These are phyloP conservation scores for Acanthurus tractus DNA, from an alignment of 2,797 vertebrate species.

Conservation along the genomic window DNA sequence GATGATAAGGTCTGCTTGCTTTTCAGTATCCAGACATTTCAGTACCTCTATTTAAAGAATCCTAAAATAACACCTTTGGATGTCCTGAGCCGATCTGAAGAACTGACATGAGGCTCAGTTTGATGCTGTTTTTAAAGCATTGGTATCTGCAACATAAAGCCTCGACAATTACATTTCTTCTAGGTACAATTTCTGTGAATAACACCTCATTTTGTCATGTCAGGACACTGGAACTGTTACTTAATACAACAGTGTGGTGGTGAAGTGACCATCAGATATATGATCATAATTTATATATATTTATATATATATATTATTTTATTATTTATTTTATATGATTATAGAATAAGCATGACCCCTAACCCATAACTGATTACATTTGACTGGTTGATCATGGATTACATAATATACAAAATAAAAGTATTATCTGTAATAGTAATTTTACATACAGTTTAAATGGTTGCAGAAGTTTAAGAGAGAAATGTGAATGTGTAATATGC, in stretches of 20 bases:
- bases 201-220: background rate
- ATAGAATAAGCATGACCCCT: background rate
- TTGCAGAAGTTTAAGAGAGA: background rate
- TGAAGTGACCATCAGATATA: background rate
- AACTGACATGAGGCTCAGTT: background rate
- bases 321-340: background rate
- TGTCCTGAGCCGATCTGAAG: background rate
- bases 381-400: no score
- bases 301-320: no score
- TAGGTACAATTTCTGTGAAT: background rate
- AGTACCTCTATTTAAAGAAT: slow-evolving; percentile 7
- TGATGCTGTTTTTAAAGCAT: background rate
- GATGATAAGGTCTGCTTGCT: slow-evolving; percentile 2
- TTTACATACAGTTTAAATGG: background rate
- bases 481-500: background rate
- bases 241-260: slow-evolving; percentile 2
- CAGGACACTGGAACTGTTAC: background rate
- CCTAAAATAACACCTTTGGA: background rate
- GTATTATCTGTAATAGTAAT: background rate
- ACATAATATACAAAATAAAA: background rate
- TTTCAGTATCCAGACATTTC: slow-evolving; percentile 7
- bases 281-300: no score
- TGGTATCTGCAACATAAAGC: background rate
- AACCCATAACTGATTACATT: no score
- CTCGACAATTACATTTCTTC: background rate